These are phyloP conservation scores for Sphaeramia orbicularis DNA, from an alignment of 2,797 vertebrate species.

Conservation along the genomic window DNA sequence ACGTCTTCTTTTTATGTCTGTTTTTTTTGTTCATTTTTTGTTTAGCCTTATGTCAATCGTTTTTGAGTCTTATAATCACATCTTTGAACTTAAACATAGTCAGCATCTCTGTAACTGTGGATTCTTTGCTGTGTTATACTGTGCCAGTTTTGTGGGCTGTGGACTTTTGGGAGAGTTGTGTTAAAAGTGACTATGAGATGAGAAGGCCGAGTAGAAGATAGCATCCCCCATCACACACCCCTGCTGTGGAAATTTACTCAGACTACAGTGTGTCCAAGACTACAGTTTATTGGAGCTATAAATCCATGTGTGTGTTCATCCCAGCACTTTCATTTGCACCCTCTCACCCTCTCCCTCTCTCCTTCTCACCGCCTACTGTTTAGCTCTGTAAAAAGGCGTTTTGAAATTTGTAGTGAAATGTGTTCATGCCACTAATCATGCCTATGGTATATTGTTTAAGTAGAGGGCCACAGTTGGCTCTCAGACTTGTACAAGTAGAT, in stretches of 20 bases:
- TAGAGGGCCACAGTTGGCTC: conserved; percentile 14
- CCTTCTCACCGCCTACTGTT: conserved; percentile 12
- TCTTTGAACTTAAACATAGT: not conserved
- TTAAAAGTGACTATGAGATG: conserved; percentile 80
- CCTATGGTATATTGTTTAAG: conserved; percentile 15
- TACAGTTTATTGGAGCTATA: conserved; percentile 75
- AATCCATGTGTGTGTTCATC: conserved; percentile 60
- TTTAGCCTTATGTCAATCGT: not conserved
- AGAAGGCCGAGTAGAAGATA: conserved; percentile 70
- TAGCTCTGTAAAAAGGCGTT: conserved; percentile 18
- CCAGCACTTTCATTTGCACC: conserved; percentile 7
- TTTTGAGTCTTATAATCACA: not conserved
- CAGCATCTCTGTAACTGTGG: conserved; percentile 3
- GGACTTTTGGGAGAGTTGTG: conserved; percentile 71
- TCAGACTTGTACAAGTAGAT: conserved; percentile 43
- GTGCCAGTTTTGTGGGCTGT: conserved; percentile 44
- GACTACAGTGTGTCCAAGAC: conserved; percentile 54
- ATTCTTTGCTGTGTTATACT: conserved; percentile 18
- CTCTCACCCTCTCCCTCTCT: not conserved
- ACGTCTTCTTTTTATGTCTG: not conserved
- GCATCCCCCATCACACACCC: conserved; percentile 64
- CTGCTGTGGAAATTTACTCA: conserved; percentile 78
- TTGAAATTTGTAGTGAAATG: conserved; percentile 15
- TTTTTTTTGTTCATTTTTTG: not conserved
- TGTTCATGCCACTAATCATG: not conserved